Conservation (phyloP, 2,888 invertebrate genomes). For the Polydrusus pterygomalis region DNA sequence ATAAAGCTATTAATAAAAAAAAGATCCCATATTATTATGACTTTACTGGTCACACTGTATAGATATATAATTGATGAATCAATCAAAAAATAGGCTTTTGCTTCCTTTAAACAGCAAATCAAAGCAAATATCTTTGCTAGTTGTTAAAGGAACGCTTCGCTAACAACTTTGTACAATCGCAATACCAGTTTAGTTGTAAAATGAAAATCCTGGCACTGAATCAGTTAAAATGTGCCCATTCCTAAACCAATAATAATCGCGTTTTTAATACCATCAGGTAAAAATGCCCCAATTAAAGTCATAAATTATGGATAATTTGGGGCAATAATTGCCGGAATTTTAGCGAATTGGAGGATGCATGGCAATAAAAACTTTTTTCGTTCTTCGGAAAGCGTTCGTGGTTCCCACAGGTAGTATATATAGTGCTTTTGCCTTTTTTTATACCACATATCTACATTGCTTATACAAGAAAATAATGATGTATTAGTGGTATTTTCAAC, state of each 20-base stretch:
- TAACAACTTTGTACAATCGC: too few relatives aligned
- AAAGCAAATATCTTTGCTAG: constrained; percentile 1
- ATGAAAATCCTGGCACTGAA: too few relatives aligned
- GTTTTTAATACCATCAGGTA: constrained; percentile 52
- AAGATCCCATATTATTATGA: too few relatives aligned
- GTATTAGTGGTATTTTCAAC: too few relatives aligned
- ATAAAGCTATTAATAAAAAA: too few relatives aligned
- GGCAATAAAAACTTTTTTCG: constrained; percentile 41
- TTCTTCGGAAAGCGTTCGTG: constrained; percentile 34
- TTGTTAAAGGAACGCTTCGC: too few relatives aligned
- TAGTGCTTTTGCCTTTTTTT: constrained; percentile 1
- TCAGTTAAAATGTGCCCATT: too few relatives aligned
- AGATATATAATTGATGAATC: too few relatives aligned
- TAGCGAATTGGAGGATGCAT: constrained; percentile 47
- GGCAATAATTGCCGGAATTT: constrained; percentile 56
- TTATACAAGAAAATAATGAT: background rate
- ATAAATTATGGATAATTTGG: constrained; percentile 57
- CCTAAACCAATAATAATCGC: constrained; percentile 47
- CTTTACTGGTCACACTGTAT: too few relatives aligned
- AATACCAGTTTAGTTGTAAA: too few relatives aligned
- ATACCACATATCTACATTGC: background rate
- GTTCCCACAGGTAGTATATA: constrained; percentile 19
- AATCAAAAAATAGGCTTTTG: too few relatives aligned
- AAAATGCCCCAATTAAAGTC: constrained; percentile 56
- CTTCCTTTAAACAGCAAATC: too few relatives aligned